Base-by-base conservation (phyloP, 2,888 invertebrate genomes). In the Nomada lathburiana region DNA sequence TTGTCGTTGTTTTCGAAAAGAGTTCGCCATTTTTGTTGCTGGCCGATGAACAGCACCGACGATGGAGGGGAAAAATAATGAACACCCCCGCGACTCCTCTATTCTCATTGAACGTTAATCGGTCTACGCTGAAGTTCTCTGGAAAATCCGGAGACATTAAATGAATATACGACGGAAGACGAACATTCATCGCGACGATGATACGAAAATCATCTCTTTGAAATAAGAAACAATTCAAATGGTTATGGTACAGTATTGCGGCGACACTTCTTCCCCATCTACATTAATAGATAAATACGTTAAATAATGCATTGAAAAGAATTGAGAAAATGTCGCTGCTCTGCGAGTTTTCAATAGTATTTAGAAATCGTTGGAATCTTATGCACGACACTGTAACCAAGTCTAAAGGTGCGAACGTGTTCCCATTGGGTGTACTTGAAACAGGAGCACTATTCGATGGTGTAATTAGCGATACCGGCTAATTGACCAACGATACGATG, bases 401-500 rank as follows among this genome's bases (percentile, higher is more conserved):
- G 47, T 11, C 47, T 13, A 47, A 47, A 47, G 47, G 62, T 59
- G 77, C 52, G 55, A 75, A 57, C 50, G 1, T 13, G 23, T 42
- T 63, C 13, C 57, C 42, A 29, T 62, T 44, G 23, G 50, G 53
- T 20, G 52, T 80, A 72, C 76, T 76, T 73, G 50, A 69, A 60
- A 64, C 68, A 47, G 50, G 36, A n/a, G 16, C 20, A 44, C n/a
- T 53, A 52, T 71, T 74, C 62, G 53, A 36, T 16, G 18, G 50
- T 53, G 67, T 78, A 82, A 83, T 83, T 78, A 76, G 78, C 74
- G 71, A 78, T 78, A 75, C 63, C 74, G 52, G 68, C 75, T 83
- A 83, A 83, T 83, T 82, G 83, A 82, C 60, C 82, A 13, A 44
- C 83, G 77, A 83, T 83, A 65, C 59, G 71, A 65, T 42, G 68